Conservation (phyloP, 2,888 invertebrate genomes). For the Alviniconcha strummeri region DNA sequence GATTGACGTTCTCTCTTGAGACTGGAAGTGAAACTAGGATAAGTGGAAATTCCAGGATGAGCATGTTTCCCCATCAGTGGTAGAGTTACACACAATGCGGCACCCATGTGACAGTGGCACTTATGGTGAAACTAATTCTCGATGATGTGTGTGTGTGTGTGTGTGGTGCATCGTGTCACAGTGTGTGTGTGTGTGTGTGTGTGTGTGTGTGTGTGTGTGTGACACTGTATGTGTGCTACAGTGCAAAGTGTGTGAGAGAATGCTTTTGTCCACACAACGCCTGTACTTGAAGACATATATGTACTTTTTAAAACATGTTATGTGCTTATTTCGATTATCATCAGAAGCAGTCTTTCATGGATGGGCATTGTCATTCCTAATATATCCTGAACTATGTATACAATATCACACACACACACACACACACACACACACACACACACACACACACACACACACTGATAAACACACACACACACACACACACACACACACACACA, state of each 20-base stretch:
- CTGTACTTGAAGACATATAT: not conserved
- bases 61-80: no score
- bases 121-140: not conserved
- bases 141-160: not conserved
- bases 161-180: not conserved
- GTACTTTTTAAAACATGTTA: not conserved
- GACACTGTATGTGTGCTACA: not conserved
- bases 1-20: not conserved
- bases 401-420: not conserved
- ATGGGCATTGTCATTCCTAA: not conserved
- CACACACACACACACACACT: constrained; percentile 12
- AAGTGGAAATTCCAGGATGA: no score
- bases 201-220: not conserved
- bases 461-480: constrained; percentile 1
- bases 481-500: constrained; percentile 18
- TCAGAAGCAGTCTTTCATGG: not conserved
- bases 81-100: no score
- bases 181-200: not conserved
- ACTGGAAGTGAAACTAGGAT: no score
- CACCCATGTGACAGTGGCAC: not conserved
- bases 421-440: constrained; percentile 9
- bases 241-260: not conserved
- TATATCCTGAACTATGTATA: not conserved
- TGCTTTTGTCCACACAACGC: no score
- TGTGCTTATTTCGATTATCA: not conserved